Evolutionary conservation across 2,888 invertebrate species (phyloP), one percentile per base, ranked within the genome.

Genomic region (Pachycephus smyrnensis): DNA sequence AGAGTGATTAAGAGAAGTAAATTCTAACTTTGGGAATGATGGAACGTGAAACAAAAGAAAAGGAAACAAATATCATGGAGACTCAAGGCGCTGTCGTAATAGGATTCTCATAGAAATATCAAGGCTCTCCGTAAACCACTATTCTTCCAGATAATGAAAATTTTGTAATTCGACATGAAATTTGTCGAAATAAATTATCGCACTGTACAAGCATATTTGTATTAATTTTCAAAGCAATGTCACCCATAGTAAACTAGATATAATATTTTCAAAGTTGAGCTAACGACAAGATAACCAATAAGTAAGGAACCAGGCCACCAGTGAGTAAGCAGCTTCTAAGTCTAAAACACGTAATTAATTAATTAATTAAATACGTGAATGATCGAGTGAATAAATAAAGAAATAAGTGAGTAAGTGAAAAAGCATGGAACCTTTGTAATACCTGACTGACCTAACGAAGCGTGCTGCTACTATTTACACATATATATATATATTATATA

Each of bases 401-500:
- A 55, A 55, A 88, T 86, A 88, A 86, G 86, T 88, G 86, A 88
- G 81, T 87, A 86, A 86, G 55, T 55, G 9, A 55, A 23, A 23
- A 23, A 81, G 71, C 33, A 71, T 30, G 9, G 30, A 6, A 30
- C 23, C 6, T 11, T 32, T 71, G 23, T 71, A 81, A 89, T 87
- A 88, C 87, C 88, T 87, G 88, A 86, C 85, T 89, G 85, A 86
- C 88, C 89, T 89, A 88, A 87, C 88, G 88, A 88, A 89, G 89
- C 89, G 89, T 89, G 89, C 89, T 87, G 85, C 88, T 89, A 89
- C 88, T 90, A 88, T 90, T 88, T 88, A 89, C 88, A 89, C 88
- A 86, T 73, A 80, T 78, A 73, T 35, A 76, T 69, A 75, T 77
- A 75, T 74, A 35, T 75, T 84, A 82, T 83, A 83, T 82, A 82